These are phyloP conservation scores for Corythaeola cristata DNA, from an alignment of 2,113 vertebrate genomes.

Conservation along the genomic window DNA sequence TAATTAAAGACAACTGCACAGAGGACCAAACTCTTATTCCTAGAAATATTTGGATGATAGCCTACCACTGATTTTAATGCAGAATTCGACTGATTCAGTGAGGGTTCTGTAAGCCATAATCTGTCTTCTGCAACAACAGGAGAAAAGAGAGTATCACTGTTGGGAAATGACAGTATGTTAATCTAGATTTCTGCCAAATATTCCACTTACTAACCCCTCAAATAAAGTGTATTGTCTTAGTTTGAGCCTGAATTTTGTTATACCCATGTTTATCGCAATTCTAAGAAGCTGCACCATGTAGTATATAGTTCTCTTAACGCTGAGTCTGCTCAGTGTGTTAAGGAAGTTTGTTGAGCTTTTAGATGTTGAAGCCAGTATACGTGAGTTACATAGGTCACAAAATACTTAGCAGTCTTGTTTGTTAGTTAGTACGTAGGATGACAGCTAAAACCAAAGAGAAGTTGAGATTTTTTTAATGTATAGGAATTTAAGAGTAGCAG, in stretches of 20 bases:
- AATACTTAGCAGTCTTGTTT: not conserved
- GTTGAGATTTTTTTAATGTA: not conserved
- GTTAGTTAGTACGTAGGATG: not conserved
- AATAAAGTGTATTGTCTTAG: not conserved
- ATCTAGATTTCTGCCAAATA: not conserved
- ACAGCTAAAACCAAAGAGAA: not conserved
- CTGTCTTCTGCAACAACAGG: not conserved
- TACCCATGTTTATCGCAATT: not conserved
- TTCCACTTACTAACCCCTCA: not conserved
- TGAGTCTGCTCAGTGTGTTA: not conserved
- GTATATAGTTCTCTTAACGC: not conserved
- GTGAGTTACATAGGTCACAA: not conserved
- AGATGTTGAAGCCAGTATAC: not conserved
- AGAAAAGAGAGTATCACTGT: not conserved
- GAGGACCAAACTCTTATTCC: not conserved
- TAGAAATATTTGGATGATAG: not conserved
- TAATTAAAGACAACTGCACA: not conserved
- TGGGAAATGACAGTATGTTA: not conserved
- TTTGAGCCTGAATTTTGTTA: not conserved
- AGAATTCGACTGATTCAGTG: not conserved
- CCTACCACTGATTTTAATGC: not conserved
- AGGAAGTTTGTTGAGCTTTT: not conserved
- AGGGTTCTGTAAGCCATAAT: not conserved
- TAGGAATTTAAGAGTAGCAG: not conserved
- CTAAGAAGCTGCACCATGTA: not conserved